Conservation (phyloP, 1,140 invertebrate species). For the Hesperophylax magnus region DNA sequence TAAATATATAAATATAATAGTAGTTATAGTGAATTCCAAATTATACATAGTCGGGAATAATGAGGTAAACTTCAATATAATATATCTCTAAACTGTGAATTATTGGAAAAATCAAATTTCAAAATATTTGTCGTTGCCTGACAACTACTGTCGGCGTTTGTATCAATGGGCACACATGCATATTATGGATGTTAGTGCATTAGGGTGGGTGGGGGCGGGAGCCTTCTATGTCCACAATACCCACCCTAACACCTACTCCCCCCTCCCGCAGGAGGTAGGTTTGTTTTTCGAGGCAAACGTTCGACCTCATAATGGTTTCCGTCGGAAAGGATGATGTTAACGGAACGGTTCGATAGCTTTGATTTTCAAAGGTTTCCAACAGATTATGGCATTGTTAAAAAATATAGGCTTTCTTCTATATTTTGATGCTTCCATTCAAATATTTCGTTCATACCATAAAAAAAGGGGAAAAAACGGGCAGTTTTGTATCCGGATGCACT, state of each 20-base stretch:
- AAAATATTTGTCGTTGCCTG: slow-evolving; percentile 43
- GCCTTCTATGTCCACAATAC: background rate
- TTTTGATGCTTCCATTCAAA: background rate
- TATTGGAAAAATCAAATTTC: no score
- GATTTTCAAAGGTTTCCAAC: background rate
- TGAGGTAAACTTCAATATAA: no score
- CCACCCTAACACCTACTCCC: background rate
- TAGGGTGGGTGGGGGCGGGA: background rate
- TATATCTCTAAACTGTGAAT: no score
- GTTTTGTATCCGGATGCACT: background rate
- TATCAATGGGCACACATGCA: slow-evolving; percentile 50
- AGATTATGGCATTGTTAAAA: background rate
- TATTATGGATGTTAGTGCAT: background rate
- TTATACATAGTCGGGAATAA: no score
- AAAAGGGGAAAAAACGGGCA: background rate
- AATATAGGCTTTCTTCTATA: background rate
- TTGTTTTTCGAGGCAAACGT: slow-evolving; percentile 51
- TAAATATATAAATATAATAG: no score
- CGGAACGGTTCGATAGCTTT: background rate
- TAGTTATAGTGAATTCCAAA: no score
- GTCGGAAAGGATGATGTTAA: slow-evolving; percentile 26
- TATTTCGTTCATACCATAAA: background rate
- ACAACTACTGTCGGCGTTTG: slow-evolving; percentile 40
- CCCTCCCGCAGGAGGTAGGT: background rate
- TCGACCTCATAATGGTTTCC: slow-evolving; percentile 48